A percentile compares a stretch with the other conserved stretches of the same genome.
Evolutionary conservation across 1,140 invertebrate genomes (phyloP).

Genomic region (Stegodyphus mimosarum): DNA sequence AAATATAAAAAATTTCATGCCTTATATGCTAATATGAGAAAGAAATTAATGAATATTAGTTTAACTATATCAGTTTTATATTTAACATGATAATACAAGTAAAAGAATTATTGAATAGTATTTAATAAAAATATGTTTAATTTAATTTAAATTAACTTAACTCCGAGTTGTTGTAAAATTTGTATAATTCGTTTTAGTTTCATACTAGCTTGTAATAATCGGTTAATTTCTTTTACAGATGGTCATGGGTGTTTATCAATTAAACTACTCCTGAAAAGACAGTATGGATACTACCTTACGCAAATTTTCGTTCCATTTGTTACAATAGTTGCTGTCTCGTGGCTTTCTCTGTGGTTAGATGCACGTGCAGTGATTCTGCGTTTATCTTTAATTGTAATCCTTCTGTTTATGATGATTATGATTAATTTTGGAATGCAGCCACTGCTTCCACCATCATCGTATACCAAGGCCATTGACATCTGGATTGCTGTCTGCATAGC

Average conservation of each 20-base stretch:
- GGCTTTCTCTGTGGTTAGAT: conserved; percentile 51
- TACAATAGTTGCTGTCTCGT: conserved; percentile 34
- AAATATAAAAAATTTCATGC: no score
- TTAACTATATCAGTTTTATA: no score
- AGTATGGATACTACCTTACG: conserved; percentile 42
- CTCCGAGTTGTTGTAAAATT: no score
- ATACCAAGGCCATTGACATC: conserved; percentile 50
- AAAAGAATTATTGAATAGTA: no score
- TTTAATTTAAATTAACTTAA: no score
- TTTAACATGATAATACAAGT: no score
- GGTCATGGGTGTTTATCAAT: conserved; percentile 42
- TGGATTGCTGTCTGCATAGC: conserved; percentile 49
- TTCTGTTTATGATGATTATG: conserved; percentile 54
- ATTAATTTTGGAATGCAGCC: conserved; percentile 23
- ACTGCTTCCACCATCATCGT: conserved; percentile 14
- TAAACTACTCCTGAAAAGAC: conserved; percentile 34
- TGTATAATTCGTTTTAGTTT: no score
- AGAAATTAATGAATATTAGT: no score
- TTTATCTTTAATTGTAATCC: conserved; percentile 30
- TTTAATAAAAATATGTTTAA: no score
- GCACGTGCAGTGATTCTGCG: conserved; percentile 41
- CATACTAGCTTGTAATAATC: no score
- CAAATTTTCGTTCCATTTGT: conserved; percentile 47
- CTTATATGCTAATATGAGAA: no score
- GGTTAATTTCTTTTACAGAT: conserved; percentile 1